phyloP scores from a whole-genome alignment of 2,888 invertebrate species.

The Diarsia dahlii region DNA sequence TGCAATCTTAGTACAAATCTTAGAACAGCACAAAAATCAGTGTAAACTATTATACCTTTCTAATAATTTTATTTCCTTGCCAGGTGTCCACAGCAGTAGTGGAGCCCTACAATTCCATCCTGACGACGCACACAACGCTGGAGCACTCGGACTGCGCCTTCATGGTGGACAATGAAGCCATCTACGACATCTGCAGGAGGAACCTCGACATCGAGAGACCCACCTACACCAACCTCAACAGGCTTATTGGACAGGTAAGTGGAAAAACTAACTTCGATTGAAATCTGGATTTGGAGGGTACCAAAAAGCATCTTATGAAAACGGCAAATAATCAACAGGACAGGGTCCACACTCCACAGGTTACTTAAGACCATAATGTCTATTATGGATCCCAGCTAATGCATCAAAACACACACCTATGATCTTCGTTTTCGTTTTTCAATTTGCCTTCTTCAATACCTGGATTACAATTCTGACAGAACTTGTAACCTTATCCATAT shows the following conservation, averaged over 20 bases:
- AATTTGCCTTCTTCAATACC: neutral
- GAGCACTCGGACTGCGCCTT: constrained; percentile 97
- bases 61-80: neutral
- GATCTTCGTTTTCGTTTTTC: neutral
- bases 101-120: constrained; percentile 97
- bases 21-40: neutral
- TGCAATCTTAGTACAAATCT: neutral
- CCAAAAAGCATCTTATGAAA: neutral
- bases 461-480: neutral
- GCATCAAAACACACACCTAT: neutral
- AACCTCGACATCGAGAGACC: constrained; percentile 96
- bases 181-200: constrained; percentile 96
- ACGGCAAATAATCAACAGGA: neutral
- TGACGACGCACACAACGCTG: constrained; percentile 97
- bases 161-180: constrained; percentile 98
- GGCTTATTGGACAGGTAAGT: constrained; percentile 94
- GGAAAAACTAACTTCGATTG: neutral
- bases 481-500: neutral
- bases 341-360: neutral
- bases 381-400: neutral
- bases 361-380: neutral
- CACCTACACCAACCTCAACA: constrained; percentile 96
- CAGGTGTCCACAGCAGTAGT: constrained; percentile 95
- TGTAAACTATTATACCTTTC: neutral
- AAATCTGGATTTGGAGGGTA: neutral